A percentile compares a stretch with the other conserved stretches of the same genome.
phyloP scores from a whole-genome alignment of 2,888 invertebrate species.

The Drosophila bunnanda region DNA sequence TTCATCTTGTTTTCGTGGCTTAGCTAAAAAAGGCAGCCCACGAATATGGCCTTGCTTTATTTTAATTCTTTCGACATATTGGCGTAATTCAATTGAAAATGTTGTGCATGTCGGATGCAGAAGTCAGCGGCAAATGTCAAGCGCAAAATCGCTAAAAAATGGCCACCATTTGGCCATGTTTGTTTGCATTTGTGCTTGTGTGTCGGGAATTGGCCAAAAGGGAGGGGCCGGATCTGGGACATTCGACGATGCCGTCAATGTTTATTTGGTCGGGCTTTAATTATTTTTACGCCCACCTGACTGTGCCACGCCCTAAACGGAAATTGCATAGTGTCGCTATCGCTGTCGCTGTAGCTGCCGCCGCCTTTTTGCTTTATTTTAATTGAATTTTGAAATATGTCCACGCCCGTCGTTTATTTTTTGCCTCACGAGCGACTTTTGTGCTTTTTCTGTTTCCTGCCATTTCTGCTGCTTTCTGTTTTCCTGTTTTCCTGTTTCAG shows the following conservation, averaged over 20 bases:
- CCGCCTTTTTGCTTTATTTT: slow-evolving; percentile 66
- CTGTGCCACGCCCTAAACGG: slow-evolving; percentile 62
- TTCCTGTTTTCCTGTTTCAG: slow-evolving; percentile 26
- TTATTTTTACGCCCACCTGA: slow-evolving; percentile 78
- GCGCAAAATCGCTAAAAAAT: slow-evolving; percentile 40
- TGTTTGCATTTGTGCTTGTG: background rate
- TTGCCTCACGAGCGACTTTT: slow-evolving; percentile 1
- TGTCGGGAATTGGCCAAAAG: slow-evolving; percentile 12
- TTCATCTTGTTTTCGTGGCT: slow-evolving; percentile 8
- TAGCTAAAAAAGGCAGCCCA: background rate
- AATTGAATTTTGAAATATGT: slow-evolving; percentile 80
- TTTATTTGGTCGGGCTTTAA: slow-evolving; percentile 61
- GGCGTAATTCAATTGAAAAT: slow-evolving; percentile 62
- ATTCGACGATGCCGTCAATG: slow-evolving; percentile 26
- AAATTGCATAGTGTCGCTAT: slow-evolving; percentile 73
- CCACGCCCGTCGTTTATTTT: slow-evolving; percentile 40
- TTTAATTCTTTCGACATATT: slow-evolving; percentile 22
- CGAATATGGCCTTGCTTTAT: background rate
- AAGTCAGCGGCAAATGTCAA: slow-evolving; percentile 50
- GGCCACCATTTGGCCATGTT: slow-evolving; percentile 21
- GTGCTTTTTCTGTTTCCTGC: slow-evolving; percentile 19
- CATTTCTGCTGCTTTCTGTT: slow-evolving; percentile 2
- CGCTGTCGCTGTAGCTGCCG: slow-evolving; percentile 12
- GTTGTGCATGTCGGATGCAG: slow-evolving; percentile 39
- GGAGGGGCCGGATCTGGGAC: background rate